Conservation (phyloP, 1,140 invertebrate species). For the Anastrepha obliqua region DNA sequence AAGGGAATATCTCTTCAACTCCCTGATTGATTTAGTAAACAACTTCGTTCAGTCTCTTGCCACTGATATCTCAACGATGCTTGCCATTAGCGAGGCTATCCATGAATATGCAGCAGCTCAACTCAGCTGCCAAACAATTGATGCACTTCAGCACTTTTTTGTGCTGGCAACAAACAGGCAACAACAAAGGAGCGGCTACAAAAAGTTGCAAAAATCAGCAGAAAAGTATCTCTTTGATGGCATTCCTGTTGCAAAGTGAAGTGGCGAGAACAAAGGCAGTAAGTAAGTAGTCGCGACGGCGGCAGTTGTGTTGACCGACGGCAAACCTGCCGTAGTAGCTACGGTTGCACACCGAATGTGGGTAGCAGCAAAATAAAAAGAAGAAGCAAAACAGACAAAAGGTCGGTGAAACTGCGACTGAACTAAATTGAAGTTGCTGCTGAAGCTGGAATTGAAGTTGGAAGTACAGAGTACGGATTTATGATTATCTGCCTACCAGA, state of each 20-base stretch:
- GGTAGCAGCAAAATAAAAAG: neutral
- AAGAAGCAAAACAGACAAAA: neutral
- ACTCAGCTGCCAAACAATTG: neutral
- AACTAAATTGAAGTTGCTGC: conserved; percentile 7
- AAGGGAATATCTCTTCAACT: neutral
- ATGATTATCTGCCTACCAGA: neutral
- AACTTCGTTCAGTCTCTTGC: neutral
- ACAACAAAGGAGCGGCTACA: neutral
- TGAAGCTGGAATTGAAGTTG: neutral
- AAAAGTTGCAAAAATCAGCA: conserved; percentile 14
- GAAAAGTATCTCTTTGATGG: neutral
- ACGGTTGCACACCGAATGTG: neutral
- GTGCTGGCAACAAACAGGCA: conserved; percentile 24
- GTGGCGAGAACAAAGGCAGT: conserved; percentile 15
- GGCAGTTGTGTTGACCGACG: neutral
- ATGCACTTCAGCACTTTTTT: neutral
- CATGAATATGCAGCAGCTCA: neutral
- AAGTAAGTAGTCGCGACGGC: no score
- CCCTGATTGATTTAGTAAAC: conserved; percentile 21
- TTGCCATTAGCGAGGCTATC: neutral
- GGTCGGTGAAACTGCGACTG: neutral
- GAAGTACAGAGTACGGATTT: no score
- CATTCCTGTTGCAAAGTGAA: neutral
- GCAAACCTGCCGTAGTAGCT: conserved; percentile 20
- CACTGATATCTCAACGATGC: neutral